Conservation (phyloP, 2,888 invertebrate genomes). For the Trichacis sp. region DNA sequence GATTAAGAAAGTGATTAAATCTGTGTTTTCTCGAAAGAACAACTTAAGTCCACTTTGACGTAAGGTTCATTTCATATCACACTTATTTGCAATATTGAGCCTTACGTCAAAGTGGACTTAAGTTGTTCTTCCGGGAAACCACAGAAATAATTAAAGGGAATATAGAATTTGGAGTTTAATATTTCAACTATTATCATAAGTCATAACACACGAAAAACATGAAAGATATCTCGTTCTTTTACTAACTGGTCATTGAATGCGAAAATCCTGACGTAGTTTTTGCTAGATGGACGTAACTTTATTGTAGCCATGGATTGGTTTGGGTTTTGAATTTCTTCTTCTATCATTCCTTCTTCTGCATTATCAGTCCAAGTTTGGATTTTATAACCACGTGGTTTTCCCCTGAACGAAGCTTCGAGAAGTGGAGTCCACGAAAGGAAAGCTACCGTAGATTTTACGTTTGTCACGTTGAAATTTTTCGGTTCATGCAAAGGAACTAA, state of each 20-base stretch:
- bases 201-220: too few species aligned
- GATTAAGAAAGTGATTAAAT: too few species aligned
- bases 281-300: conserved; percentile 84
- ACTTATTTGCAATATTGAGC: too few species aligned
- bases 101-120: too few species aligned
- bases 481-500: conserved; percentile 83
- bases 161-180: too few species aligned
- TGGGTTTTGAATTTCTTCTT: conserved; percentile 80
- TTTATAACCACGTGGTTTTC: conserved; percentile 96
- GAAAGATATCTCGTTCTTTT: not conserved
- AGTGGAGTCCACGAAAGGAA: conserved; percentile 92
- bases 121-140: too few species aligned
- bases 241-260: conserved; percentile 84
- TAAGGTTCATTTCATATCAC: too few species aligned
- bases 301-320: conserved; percentile 79
- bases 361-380: conserved; percentile 94
- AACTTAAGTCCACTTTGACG: too few species aligned
- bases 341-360: conserved; percentile 79
- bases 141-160: too few species aligned
- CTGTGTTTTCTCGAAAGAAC: too few species aligned
- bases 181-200: too few species aligned
- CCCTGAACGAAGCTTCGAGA: conserved; percentile 81
- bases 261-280: conserved; percentile 88
- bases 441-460: conserved; percentile 84
- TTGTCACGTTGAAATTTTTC: conserved; percentile 82